Base-by-base conservation (phyloP, 2,888 invertebrate genomes). In the Brachynemurus nebulosus region DNA sequence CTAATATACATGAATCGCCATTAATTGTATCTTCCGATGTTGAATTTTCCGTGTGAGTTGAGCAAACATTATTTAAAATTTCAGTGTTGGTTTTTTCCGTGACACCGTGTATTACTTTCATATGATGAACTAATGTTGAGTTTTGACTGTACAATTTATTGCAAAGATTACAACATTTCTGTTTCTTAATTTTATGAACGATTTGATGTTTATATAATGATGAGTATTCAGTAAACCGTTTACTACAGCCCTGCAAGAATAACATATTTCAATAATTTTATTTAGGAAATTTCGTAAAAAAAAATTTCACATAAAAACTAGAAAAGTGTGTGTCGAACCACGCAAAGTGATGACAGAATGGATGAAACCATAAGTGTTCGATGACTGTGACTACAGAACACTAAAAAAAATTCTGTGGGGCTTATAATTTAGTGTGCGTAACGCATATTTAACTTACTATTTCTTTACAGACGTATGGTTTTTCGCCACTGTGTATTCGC, bases 171-270 rank as follows among this genome's bases (percentile, higher is more conserved):
- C 78, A 79, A 38, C 65, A 64, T 51, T 71, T 74, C 3, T 73
- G 73, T 53, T 72, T 72, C 47, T 67, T 63, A 42, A 72, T 70
- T 18, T 74, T 72, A 57, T 80, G 79, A 27, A 71, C 74, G 27
- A 71, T 65, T 52, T 76, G 73, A 57, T 79, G 79, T 55, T 79
- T 79, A 58, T 78, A 78, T 14, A 79, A 66, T 52, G 77, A 78
- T 40, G 78, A 78, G 57, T 79, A 80, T 57, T 80, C 80, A 1
- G 79, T 79, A 54, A 80, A 80, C 38, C 76, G 63, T 55, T 76
- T 75, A 17, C 71, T 70, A 58, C 79, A 80, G 39, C 71, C 74
- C 63, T 67, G 50, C n/a, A 25, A 25, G 9, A 25, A 25, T 25
- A 25, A 9, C 27, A 9, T 25, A 9, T 25, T 25, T 25, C n/a